phyloP scores from a whole-genome alignment of 2,113 vertebrate species.

The Brachirus orientalis region DNA sequence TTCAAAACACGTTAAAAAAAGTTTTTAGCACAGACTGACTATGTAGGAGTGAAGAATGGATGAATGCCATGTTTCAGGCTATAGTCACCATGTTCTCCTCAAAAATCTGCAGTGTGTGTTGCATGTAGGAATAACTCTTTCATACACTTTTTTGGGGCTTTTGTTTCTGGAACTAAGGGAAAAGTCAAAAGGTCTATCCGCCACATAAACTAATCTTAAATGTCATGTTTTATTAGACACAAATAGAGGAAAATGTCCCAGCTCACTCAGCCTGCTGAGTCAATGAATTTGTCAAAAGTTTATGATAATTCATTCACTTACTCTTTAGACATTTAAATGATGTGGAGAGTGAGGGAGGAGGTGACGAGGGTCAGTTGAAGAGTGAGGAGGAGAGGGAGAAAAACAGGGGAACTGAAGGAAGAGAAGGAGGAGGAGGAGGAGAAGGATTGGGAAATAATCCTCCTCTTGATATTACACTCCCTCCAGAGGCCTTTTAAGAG shows the following conservation, averaged over 20 bases:
- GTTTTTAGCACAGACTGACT: slow-evolving; percentile 56
- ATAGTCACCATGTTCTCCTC: slow-evolving; percentile 35
- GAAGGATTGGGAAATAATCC: slow-evolving; percentile 85
- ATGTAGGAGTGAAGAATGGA: slow-evolving; percentile 64
- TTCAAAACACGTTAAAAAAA: slow-evolving; percentile 71
- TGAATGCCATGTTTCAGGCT: slow-evolving; percentile 65
- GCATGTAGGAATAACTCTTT: slow-evolving; percentile 46
- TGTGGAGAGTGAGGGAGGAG: slow-evolving; percentile 73
- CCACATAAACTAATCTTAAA: slow-evolving; percentile 91
- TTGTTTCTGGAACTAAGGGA: slow-evolving; percentile 78
- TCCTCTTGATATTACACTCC: slow-evolving; percentile 89
- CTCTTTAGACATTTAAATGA: slow-evolving; percentile 94
- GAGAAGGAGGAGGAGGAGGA: slow-evolving; percentile 65
- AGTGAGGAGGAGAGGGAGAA: slow-evolving; percentile 61
- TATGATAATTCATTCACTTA: slow-evolving; percentile 95
- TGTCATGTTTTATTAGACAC: slow-evolving; percentile 90
- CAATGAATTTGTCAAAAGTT: slow-evolving; percentile 96
- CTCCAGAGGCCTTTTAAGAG: slow-evolving; percentile 89
- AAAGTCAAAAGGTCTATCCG: slow-evolving; percentile 85
- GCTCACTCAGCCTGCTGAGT: slow-evolving; percentile 79
- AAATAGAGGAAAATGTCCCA: slow-evolving; percentile 84
- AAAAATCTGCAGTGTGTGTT: slow-evolving; percentile 57
- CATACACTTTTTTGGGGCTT: slow-evolving; percentile 66
- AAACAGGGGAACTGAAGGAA: slow-evolving; percentile 53
- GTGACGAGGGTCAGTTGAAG: slow-evolving; percentile 72